Evolutionary conservation across 64 coral and sea anemone species (phyloP), one percentile per base, ranked within the genome.

Genomic region (Trachythela sp.): DNA sequence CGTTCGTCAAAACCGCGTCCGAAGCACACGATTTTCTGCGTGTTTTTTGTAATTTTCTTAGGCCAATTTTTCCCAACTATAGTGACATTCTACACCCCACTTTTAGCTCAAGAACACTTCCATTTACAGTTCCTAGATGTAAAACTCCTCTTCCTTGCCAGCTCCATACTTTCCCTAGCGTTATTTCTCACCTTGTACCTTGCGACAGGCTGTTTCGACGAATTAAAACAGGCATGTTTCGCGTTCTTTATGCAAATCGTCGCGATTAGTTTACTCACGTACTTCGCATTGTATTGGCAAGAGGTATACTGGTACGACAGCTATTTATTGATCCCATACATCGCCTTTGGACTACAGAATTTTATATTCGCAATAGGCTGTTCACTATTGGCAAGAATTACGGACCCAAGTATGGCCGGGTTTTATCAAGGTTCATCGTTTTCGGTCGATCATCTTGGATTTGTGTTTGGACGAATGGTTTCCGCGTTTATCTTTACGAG

Each of bases 391-490:
- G 31, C 33, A 37, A 35, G 37, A 37, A 80, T 80, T 29, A 80
- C 75, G 33, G 75, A 80, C 33, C 75, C 75, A 0, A 80, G 0
- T 15, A 39, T 29, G 31, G 75, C 75, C 7, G 75, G 20, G 8
- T 80, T 80, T 39, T 80, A 80, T 22, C 75, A 80, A 80, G 75
- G 75, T 36, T 80, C 37, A 15, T 80, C 33, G 9, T 80, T 37
- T 8, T 80, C 75, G 8, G 37, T 80, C 33, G 33, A 37, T 18
- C 33, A 80, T 18, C 75, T 80, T 35, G 75, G 33, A 3, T 80
- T 37, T 29, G 75, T 80, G 13, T 39, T 30, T 15, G 37, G 75
- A 9, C 30, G 75, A 9, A 80, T 80, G 13, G 35, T 80, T 34
- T 80, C 75, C 0, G 37, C 20, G 15, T 80, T 80, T 35, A 36